A percentile compares a stretch with the other conserved stretches of the same genome.
phyloP scores from a whole-genome alignment of 1,140 invertebrate species.

The Formica exsecta region DNA sequence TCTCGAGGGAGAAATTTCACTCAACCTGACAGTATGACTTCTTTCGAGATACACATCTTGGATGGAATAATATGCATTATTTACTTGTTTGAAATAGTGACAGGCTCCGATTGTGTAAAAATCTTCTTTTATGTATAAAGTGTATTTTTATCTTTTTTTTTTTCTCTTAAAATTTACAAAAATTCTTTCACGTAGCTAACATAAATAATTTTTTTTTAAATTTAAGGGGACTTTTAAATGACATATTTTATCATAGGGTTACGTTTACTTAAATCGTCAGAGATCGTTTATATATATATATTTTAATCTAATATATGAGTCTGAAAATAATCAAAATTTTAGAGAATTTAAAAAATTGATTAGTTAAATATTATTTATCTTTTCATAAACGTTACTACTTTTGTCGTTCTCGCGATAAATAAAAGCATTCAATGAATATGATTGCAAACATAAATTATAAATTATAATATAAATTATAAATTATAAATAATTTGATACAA shows the following conservation, averaged over 20 bases:
- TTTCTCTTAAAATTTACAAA: no score
- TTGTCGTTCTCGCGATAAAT: background rate
- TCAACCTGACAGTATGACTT: slow-evolving; percentile 40
- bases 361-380: background rate
- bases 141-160: background rate
- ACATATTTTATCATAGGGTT: background rate
- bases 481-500: slow-evolving; percentile 7
- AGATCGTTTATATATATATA: background rate
- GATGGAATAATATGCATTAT: slow-evolving; percentile 19
- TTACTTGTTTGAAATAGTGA: background rate
- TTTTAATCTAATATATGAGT: slow-evolving; percentile 9
- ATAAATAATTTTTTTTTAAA: background rate
- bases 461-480: background rate
- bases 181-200: background rate
- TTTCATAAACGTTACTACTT: background rate
- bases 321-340: background rate
- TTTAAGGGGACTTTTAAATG: background rate
- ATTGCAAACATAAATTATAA: slow-evolving; percentile 16
- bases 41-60: slow-evolving; percentile 41
- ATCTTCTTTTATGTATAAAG: background rate
- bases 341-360: background rate
- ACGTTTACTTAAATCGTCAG: background rate
- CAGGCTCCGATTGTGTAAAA: background rate
- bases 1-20: slow-evolving; percentile 61
- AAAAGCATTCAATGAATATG: background rate